Evolutionary conservation across 1,140 invertebrate genomes (phyloP).

Genomic region (Drosophila kurseongensis): DNA sequence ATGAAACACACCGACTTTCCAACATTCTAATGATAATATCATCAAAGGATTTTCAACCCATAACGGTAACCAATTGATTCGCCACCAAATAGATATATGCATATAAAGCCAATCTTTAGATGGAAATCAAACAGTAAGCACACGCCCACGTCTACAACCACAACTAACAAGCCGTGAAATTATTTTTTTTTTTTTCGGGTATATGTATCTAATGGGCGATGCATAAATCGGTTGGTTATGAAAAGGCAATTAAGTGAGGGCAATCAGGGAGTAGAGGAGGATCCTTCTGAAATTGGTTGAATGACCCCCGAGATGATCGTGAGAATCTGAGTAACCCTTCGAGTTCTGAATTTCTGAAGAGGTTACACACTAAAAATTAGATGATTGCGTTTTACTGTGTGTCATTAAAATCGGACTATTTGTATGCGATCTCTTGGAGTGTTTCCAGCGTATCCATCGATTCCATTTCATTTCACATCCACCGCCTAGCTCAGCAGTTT

Average conservation of each 20-base stretch:
- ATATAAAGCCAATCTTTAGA: constrained; percentile 46
- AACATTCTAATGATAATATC: constrained; percentile 76
- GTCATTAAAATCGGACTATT: constrained; percentile 75
- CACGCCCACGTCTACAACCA: constrained; percentile 60
- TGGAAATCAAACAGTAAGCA: constrained; percentile 73
- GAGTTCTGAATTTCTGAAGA: constrained; percentile 59
- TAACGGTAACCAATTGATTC: constrained; percentile 70
- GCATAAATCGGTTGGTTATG: constrained; percentile 65
- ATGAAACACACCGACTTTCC: constrained; percentile 57
- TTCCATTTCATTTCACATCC: constrained; percentile 3
- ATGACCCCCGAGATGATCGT: constrained; percentile 68
- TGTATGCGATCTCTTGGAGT: constrained; percentile 42
- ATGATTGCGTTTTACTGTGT: constrained; percentile 70
- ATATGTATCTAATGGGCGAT: constrained; percentile 53
- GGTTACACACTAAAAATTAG: constrained; percentile 67
- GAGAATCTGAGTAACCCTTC: constrained; percentile 63
- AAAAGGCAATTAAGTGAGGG: constrained; percentile 67
- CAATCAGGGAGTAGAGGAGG: constrained; percentile 25
- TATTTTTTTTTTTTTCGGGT: constrained; percentile 23
- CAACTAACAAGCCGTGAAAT: constrained; percentile 76
- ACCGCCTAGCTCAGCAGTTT: constrained; percentile 53
- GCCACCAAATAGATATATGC: constrained; percentile 12
- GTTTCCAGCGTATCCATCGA: constrained; percentile 37
- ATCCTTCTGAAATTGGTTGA: constrained; percentile 57
- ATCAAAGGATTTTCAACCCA: constrained; percentile 52